Base-by-base conservation (phyloP, 2,797 vertebrate genomes). In the Muscicapa striata region DNA sequence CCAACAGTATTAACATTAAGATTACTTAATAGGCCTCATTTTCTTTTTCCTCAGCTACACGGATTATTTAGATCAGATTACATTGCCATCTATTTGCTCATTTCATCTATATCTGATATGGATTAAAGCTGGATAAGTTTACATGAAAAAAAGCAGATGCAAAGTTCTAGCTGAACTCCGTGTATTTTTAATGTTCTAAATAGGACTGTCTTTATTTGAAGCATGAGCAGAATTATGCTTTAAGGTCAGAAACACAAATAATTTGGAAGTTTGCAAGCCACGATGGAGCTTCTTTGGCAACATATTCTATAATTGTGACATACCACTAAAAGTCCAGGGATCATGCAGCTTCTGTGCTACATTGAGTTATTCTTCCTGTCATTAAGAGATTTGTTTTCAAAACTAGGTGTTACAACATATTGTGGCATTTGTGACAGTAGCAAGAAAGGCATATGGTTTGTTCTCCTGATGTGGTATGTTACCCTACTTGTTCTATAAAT, bases 311-410 rank as follows among this genome's bases (percentile, higher is more conserved):
- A 74, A 80, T 61, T 89, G 58, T 66, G 68, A 81, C 36, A 73
- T 36, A 84, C 73, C 76, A 85, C 84, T 78, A 52, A 62, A 94
- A 75, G n/a, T 34, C 41, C 64, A 83, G 68, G 72, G 40, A 85
- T 62, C 43, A 23, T 62, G 16, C 16, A 52, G 15, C 15, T 92
- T 89, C 72, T 83, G 26, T 75, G 63, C 68, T 76, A 57, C 70
- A 79, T 43, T 3, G 45, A 90, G 41, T 72, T 89, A 41, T 57
- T 80, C 70, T 86, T 81, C 70, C 40, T 84, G 67, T 87, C 81
- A 61, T 87, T 73, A 83, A 80, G 48, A 68, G 30, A 83, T 77
- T 73, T 91, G n/a, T 89, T 94, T 94, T 75, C 62, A 62, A 89
- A 95, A 88, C 17, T 48, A 86, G 67, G 63, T 88, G 36, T 84